phyloP scores from a whole-genome alignment of 2,888 invertebrate species.

The Pegoplata infirma region DNA sequence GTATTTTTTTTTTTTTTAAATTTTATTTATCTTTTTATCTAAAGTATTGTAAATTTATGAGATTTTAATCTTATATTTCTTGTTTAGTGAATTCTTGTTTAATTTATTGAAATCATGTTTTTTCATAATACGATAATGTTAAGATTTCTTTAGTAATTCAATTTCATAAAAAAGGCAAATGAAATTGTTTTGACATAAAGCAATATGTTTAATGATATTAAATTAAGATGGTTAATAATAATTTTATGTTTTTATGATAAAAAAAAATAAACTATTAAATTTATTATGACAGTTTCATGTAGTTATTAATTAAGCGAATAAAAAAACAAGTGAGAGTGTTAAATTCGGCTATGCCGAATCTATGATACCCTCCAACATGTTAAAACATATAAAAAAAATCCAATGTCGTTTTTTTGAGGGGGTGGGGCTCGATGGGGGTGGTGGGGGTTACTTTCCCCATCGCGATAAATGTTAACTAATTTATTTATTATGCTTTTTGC shows the following conservation, averaged over 20 bases:
- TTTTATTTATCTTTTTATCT: slow-evolving; percentile 19
- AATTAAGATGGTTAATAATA: slow-evolving; percentile 5
- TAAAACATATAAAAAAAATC: too few relatives aligned
- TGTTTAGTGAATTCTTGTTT: background rate
- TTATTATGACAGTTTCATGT: slow-evolving; percentile 34
- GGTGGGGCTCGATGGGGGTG: too few relatives aligned
- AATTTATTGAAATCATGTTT: background rate
- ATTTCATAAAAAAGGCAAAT: slow-evolving; percentile 34
- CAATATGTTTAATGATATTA: slow-evolving; percentile 27
- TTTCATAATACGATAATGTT: background rate
- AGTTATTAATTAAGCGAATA: slow-evolving; percentile 24
- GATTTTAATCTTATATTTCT: slow-evolving; percentile 8
- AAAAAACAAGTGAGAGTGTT: too few relatives aligned
- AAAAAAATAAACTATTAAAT: slow-evolving; percentile 5
- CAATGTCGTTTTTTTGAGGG: too few relatives aligned
- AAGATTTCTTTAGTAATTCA: slow-evolving; percentile 28
- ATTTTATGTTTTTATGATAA: slow-evolving; percentile 25
- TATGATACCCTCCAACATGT: too few relatives aligned
- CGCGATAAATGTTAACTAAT: too few relatives aligned
- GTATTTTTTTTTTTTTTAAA: background rate
- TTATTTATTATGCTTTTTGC: too few relatives aligned
- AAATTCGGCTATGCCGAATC: too few relatives aligned
- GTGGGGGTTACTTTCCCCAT: too few relatives aligned
- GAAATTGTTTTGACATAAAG: slow-evolving; percentile 41
- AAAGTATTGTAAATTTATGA: slow-evolving; percentile 38